Percentiles rank a stretch among this genome's conserved stretches.
Evolutionary conservation across 2,113 vertebrate genomes (phyloP).

Genomic region (Rallus limicola): DNA sequence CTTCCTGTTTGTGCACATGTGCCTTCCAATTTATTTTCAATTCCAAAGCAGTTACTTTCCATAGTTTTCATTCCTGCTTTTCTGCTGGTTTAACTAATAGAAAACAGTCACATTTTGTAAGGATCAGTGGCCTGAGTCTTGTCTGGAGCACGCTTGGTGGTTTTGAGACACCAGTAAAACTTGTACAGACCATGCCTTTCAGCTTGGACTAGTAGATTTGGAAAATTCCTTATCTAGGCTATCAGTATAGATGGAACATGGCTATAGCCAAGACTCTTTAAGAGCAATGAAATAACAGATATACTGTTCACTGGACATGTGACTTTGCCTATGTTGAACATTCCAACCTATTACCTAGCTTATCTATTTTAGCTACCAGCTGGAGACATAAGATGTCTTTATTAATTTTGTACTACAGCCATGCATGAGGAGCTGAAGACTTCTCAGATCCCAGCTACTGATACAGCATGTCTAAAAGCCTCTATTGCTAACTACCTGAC

Average conservation of each 20-base stretch:
- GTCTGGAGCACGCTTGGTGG: background rate
- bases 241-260: background rate
- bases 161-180: background rate
- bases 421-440: background rate
- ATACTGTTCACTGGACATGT: background rate
- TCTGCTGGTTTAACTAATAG: background rate
- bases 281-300: background rate
- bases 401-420: background rate
- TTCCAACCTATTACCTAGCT: background rate
- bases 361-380: background rate
- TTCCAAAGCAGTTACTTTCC: background rate
- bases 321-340: background rate
- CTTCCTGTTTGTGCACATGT: background rate
- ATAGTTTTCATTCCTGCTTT: background rate
- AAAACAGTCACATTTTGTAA: background rate
- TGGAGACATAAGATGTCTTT: background rate
- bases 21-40: background rate
- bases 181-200: background rate
- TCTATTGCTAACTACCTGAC: background rate
- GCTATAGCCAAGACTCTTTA: background rate
- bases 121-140: background rate
- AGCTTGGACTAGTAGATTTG: background rate
- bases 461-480: background rate
- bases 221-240: background rate
- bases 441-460: background rate